Percentiles rank a stretch among this genome's conserved stretches.
These are phyloP conservation scores for Nomada goodeniana DNA, from an alignment of 2,888 invertebrate genomes.

Conservation along the genomic window DNA sequence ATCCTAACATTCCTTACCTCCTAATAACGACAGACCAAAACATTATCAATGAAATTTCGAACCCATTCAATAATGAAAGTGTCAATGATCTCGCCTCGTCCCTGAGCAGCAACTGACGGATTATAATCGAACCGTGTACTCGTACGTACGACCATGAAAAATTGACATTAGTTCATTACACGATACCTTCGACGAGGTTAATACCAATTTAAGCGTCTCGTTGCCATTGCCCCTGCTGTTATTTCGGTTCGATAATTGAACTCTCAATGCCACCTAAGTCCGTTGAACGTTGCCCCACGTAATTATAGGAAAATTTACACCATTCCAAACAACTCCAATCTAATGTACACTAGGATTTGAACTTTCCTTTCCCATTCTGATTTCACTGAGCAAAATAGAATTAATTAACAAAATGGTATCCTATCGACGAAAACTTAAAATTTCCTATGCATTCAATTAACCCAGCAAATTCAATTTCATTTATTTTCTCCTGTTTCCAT, in stretches of 20 bases:
- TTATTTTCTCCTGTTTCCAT: not conserved
- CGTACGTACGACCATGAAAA: conserved; percentile 8
- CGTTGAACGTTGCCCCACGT: not conserved
- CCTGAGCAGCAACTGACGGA: conserved; percentile 50
- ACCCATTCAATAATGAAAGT: too few species aligned
- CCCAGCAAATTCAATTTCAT: too few species aligned
- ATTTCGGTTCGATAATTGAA: not conserved
- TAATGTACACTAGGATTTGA: not conserved
- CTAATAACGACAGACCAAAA: too few species aligned
- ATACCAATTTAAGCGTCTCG: conserved; percentile 23
- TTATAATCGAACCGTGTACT: conserved; percentile 47
- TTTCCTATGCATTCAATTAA: too few species aligned
- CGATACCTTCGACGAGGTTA: conserved; percentile 25
- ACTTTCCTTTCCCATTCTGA: too few species aligned
- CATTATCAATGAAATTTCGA: too few species aligned
- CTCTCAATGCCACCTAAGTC: not conserved
- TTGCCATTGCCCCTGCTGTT: conserved; percentile 38
- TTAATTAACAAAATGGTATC: too few species aligned
- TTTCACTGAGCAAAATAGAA: too few species aligned
- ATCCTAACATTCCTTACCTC: too few species aligned
- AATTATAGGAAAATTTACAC: not conserved
- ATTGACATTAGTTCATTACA: conserved; percentile 25
- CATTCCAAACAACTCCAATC: not conserved
- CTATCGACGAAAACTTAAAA: too few species aligned
- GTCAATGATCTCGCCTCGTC: conserved; percentile 44